Percentiles rank a stretch among this genome's conserved stretches.
Conservation (phyloP, 1,140 invertebrate genomes). For the Maconellicoccus hirsutus region DNA sequence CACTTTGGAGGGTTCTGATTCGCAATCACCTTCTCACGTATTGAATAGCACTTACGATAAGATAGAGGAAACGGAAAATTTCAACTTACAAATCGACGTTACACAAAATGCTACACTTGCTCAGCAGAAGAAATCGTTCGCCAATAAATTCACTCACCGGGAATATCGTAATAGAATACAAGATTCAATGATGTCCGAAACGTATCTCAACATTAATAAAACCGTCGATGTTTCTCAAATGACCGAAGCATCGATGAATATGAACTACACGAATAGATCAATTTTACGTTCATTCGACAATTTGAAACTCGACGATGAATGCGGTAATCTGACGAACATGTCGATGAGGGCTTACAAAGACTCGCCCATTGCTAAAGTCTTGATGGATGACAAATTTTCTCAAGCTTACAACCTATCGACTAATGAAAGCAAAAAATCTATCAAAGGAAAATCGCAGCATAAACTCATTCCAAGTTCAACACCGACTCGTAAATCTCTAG, state of each 20-base stretch:
- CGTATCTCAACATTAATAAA: too few species aligned
- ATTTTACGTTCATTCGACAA: background rate
- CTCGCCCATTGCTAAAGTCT: background rate
- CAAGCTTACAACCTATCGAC: background rate
- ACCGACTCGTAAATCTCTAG: too few species aligned
- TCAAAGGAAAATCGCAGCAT: too few species aligned
- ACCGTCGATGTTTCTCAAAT: too few species aligned
- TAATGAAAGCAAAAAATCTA: background rate
- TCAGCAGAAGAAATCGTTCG: too few species aligned
- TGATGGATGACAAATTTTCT: background rate
- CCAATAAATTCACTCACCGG: too few species aligned
- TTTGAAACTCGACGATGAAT: background rate
- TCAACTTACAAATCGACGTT: background rate
- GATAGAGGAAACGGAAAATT: background rate
- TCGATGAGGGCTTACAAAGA: background rate
- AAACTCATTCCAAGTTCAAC: too few species aligned
- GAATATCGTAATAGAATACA: too few species aligned
- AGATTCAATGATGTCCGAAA: too few species aligned
- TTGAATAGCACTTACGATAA: background rate
- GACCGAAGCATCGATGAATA: too few species aligned
- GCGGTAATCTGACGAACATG: background rate
- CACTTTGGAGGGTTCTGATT: background rate
- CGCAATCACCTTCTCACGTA: background rate
- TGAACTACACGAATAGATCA: background rate
- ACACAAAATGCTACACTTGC: background rate